Percentiles rank a stretch among this genome's conserved stretches.
These are phyloP conservation scores for Callyntrura guangdongensis DNA, from an alignment of 2,888 invertebrate species.

Conservation along the genomic window DNA sequence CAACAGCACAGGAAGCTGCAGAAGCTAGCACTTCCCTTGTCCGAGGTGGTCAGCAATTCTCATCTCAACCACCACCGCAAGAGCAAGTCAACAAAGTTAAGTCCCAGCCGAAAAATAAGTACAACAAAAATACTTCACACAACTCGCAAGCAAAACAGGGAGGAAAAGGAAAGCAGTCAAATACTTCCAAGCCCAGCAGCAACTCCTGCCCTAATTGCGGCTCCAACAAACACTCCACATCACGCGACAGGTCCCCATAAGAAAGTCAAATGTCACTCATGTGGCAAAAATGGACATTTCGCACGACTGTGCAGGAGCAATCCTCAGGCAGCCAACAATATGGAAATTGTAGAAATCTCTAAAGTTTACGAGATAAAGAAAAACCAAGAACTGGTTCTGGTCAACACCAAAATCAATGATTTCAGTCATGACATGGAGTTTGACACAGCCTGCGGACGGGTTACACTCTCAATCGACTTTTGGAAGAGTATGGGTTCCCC, in stretches of 20 bases:
- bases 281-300: slow-evolving; percentile 66
- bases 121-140: not conserved
- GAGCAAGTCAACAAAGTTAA: not conserved
- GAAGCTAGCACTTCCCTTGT: slow-evolving; percentile 56
- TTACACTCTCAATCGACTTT: not conserved
- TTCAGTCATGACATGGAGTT: slow-evolving; percentile 7
- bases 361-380: not conserved
- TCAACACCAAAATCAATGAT: not conserved
- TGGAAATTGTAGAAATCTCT: not conserved
- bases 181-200: not conserved
- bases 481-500: slow-evolving; percentile 52
- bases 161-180: not conserved
- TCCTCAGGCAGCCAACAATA: not conserved
- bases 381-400: not conserved
- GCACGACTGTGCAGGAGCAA: slow-evolving; percentile 1
- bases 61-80: not conserved
- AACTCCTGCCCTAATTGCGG: slow-evolving; percentile 56
- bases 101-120: not conserved
- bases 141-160: not conserved
- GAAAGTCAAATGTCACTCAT: slow-evolving; percentile 52
- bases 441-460: slow-evolving; percentile 13
- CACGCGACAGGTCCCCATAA: slow-evolving; percentile 46
- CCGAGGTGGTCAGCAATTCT: not conserved
- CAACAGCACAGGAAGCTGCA: slow-evolving; percentile 45
- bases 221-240: not conserved